A percentile compares a stretch with the other conserved stretches of the same genome.
phyloP scores from a whole-genome alignment of 2,113 vertebrate genomes.

The Engystomops pustulosus region DNA sequence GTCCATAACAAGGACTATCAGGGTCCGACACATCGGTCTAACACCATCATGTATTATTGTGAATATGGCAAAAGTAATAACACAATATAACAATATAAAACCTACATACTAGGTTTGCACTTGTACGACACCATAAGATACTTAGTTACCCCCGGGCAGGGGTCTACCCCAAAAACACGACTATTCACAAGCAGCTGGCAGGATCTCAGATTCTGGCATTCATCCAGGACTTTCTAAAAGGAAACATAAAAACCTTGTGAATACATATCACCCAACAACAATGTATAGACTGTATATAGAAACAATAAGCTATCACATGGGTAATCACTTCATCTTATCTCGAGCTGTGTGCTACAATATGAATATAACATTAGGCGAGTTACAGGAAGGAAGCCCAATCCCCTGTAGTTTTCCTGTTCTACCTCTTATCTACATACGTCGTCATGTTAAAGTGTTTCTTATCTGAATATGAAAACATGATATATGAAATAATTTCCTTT shows the following conservation, averaged over 20 bases:
- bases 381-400: slow-evolving; percentile 44
- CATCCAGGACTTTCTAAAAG: slow-evolving; percentile 92
- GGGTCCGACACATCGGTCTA: too few species aligned
- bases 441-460: slow-evolving; percentile 8
- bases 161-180: slow-evolving; percentile 91
- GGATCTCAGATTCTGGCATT: slow-evolving; percentile 92
- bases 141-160: slow-evolving; percentile 91
- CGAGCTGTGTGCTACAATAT: not conserved
- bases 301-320: slow-evolving; percentile 36
- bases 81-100: not conserved
- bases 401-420: slow-evolving; percentile 4
- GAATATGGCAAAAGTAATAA: not conserved
- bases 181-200: slow-evolving; percentile 91
- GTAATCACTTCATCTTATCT: slow-evolving; percentile 43
- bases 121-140: slow-evolving; percentile 95
- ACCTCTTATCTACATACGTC: slow-evolving; percentile 23
- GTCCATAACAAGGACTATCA: too few species aligned
- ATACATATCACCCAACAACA: not conserved
- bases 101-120: slow-evolving; percentile 94
- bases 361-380: not conserved
- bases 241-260: slow-evolving; percentile 6
- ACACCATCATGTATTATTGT: too few species aligned
- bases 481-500: slow-evolving; percentile 23
- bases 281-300: not conserved
- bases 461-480: slow-evolving; percentile 1